Evolutionary conservation across 2,888 invertebrate species (phyloP).

Genomic region (Rhodophaea formosa): DNA sequence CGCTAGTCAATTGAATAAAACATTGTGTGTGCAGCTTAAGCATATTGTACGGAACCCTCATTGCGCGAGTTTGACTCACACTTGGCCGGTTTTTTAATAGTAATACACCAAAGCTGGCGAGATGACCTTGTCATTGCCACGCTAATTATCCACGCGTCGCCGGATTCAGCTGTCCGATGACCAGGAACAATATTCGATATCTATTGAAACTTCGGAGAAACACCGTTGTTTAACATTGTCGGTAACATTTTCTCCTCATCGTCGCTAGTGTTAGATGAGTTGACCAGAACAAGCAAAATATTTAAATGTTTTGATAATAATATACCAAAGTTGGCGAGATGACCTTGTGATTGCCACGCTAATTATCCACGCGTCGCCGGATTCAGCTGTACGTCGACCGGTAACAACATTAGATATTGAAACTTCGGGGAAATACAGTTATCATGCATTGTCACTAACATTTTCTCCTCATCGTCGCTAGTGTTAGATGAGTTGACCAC

Average conservation of each 20-base stretch:
- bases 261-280: too few species aligned
- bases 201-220: constrained; percentile 22
- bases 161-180: constrained; percentile 50
- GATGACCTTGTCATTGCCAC: constrained; percentile 58
- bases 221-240: constrained; percentile 22
- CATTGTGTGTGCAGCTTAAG: too few species aligned
- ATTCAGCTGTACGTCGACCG: constrained; percentile 52
- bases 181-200: constrained; percentile 38
- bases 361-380: constrained; percentile 54
- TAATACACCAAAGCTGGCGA: too few species aligned
- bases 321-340: constrained; percentile 30
- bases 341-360: constrained; percentile 58
- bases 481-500: too few species aligned
- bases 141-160: constrained; percentile 56
- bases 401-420: constrained; percentile 34
- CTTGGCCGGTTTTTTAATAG: too few species aligned
- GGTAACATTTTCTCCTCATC: constrained; percentile 2
- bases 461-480: too few species aligned
- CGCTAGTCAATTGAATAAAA: too few species aligned
- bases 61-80: too few species aligned
- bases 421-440: constrained; percentile 19
- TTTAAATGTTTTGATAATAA: too few species aligned
- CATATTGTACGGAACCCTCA: too few species aligned
- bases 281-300: too few species aligned
- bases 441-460: constrained; percentile 8